phyloP scores from a whole-genome alignment of 2,888 invertebrate species.

The Xestia xanthographa region DNA sequence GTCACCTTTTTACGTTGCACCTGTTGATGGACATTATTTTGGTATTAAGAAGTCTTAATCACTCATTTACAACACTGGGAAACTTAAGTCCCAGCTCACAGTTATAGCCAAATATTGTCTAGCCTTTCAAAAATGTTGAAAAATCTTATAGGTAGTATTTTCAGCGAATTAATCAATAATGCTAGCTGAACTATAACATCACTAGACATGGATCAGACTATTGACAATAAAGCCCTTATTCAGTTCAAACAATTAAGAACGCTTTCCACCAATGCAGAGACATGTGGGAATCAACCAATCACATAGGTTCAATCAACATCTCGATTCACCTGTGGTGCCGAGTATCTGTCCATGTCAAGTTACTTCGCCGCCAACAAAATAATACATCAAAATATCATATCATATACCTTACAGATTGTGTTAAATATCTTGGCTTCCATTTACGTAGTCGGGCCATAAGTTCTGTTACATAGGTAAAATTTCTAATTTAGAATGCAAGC shows the following conservation, averaged over 20 bases:
- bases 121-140: not conserved
- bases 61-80: not conserved
- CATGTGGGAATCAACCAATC: not conserved
- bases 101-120: not conserved
- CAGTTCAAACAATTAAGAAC: not conserved
- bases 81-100: not conserved
- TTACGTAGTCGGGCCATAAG: no score
- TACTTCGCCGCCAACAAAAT: not conserved
- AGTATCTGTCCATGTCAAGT: not conserved
- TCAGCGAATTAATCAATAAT: not conserved
- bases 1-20: conserved; percentile 97
- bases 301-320: not conserved
- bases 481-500: no score
- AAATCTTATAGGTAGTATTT: not conserved
- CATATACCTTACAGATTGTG: no score
- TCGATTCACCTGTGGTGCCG: not conserved
- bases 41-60: not conserved
- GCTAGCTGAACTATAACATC: not conserved
- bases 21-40: conserved; percentile 64
- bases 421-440: no score
- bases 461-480: no score
- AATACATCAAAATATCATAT: not conserved
- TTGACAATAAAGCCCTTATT: not conserved
- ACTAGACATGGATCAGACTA: no score
- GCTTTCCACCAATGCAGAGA: not conserved